Conservation (phyloP, 1,140 invertebrate genomes). For the Camponotus pennsylvanicus region DNA sequence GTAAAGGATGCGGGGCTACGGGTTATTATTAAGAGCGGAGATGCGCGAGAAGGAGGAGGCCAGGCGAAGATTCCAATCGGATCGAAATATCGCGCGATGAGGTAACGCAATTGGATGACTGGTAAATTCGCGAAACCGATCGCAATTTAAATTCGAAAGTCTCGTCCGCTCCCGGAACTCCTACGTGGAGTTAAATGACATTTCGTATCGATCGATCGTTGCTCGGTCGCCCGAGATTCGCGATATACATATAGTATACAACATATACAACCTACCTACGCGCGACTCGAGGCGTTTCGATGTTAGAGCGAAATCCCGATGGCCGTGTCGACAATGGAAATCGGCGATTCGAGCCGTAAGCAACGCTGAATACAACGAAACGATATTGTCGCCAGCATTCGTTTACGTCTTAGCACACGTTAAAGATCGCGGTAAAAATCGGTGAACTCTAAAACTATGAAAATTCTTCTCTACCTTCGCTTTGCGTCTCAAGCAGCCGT, state of each 20-base stretch:
- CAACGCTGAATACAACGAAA: conserved; percentile 35
- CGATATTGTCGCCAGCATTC: conserved; percentile 37
- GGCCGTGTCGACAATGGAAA: conserved; percentile 55
- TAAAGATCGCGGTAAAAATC: not conserved
- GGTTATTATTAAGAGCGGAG: conserved; percentile 18
- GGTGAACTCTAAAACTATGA: too few species aligned
- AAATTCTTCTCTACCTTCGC: not conserved
- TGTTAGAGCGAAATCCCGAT: conserved; percentile 55
- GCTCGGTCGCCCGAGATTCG: conserved; percentile 20
- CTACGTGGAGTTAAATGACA: conserved; percentile 65
- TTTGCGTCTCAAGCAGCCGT: too few species aligned
- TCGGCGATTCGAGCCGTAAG: conserved; percentile 51
- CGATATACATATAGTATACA: conserved; percentile 24
- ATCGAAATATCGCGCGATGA: conserved; percentile 59
- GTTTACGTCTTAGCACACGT: not conserved
- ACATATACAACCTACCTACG: conserved; percentile 16
- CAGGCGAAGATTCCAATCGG: conserved; percentile 39
- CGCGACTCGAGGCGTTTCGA: conserved; percentile 40
- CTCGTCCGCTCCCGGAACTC: conserved; percentile 75
- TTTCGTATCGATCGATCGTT: conserved; percentile 69
- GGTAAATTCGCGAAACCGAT: conserved; percentile 68
- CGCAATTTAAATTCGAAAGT: conserved; percentile 79
- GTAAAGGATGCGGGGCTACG: conserved; percentile 18
- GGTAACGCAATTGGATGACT: conserved; percentile 71
- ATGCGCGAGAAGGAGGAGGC: not conserved